phyloP scores from a whole-genome alignment of 2,113 vertebrate genomes.

The Perccottus glenii region DNA sequence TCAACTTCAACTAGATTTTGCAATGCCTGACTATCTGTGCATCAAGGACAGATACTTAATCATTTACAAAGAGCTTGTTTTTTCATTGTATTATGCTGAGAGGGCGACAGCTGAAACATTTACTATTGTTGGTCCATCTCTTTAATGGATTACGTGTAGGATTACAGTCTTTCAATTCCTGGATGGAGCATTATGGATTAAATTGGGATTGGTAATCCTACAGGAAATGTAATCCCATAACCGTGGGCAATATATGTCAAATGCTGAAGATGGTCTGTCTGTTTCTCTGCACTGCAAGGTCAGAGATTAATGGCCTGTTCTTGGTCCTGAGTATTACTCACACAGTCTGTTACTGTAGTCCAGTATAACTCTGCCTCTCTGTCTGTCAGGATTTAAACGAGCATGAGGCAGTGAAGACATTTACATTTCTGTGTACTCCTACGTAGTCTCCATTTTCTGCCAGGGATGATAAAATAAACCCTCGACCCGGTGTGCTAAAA shows the following conservation, averaged over 20 bases:
- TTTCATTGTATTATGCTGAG: neutral
- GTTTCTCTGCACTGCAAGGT: slow-evolving; percentile 6
- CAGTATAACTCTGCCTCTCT: neutral
- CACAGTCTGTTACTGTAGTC: neutral
- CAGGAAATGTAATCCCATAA: slow-evolving; percentile 29
- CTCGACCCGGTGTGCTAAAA: neutral
- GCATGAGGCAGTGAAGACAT: slow-evolving; percentile 1
- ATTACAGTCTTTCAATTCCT: slow-evolving; percentile 50
- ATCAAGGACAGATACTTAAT: neutral
- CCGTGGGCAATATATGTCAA: slow-evolving; percentile 28
- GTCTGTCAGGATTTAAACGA: slow-evolving; percentile 6
- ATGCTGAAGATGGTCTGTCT: slow-evolving; percentile 19
- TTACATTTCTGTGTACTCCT: slow-evolving; percentile 23
- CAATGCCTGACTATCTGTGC: neutral
- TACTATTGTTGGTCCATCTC: slow-evolving; percentile 14
- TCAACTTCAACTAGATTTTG: too few species aligned
- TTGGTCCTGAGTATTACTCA: neutral
- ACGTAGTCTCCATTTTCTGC: slow-evolving; percentile 14
- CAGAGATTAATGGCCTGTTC: slow-evolving; percentile 23
- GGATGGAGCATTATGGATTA: slow-evolving; percentile 64
- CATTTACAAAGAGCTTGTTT: neutral
- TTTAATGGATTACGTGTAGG: slow-evolving; percentile 56
- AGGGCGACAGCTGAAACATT: neutral
- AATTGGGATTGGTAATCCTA: slow-evolving; percentile 50
- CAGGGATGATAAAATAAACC: slow-evolving; percentile 18